Conservation (phyloP, 1,140 invertebrate species). For the Ctenoplectra terminalis region DNA sequence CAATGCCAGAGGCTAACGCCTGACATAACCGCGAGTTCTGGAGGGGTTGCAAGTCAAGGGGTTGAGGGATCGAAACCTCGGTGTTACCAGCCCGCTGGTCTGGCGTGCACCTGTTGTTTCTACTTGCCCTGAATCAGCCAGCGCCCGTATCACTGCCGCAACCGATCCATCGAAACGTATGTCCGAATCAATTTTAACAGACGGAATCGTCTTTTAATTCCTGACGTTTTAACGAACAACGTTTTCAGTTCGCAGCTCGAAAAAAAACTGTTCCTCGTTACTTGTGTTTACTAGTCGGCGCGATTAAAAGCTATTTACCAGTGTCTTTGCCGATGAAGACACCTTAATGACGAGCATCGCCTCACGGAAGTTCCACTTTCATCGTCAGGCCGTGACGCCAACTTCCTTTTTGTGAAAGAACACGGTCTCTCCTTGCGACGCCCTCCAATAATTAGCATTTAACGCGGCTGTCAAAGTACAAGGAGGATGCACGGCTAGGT, state of each 20-base stretch:
- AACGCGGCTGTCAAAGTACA: conserved; percentile 17
- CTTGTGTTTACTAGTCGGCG: too few species aligned
- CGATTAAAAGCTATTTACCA: conserved; percentile 2
- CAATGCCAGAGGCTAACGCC: conserved; percentile 65
- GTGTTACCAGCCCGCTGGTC: conserved; percentile 56
- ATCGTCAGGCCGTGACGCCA: not conserved
- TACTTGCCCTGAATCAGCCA: conserved; percentile 57
- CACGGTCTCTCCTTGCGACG: not conserved
- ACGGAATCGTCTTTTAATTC: too few species aligned
- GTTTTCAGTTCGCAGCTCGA: not conserved
- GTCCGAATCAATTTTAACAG: too few species aligned
- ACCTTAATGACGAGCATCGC: not conserved
- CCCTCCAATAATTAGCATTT: conserved; percentile 72
- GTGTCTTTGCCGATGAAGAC: not conserved
- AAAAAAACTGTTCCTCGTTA: not conserved
- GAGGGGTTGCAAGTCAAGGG: conserved; percentile 61
- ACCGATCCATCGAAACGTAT: not conserved
- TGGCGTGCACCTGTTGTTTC: conserved; percentile 72
- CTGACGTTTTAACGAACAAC: not conserved
- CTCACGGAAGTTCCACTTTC: conserved; percentile 29
- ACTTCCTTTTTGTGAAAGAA: not conserved
- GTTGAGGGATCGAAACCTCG: conserved; percentile 58
- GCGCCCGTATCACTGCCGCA: not conserved
- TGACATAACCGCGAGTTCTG: conserved; percentile 69
- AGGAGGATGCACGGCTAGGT: conserved; percentile 22